Percentiles rank a stretch among this genome's conserved stretches.
Evolutionary conservation across 2,888 invertebrate species (phyloP).

Genomic region (Hipparchia semele): DNA sequence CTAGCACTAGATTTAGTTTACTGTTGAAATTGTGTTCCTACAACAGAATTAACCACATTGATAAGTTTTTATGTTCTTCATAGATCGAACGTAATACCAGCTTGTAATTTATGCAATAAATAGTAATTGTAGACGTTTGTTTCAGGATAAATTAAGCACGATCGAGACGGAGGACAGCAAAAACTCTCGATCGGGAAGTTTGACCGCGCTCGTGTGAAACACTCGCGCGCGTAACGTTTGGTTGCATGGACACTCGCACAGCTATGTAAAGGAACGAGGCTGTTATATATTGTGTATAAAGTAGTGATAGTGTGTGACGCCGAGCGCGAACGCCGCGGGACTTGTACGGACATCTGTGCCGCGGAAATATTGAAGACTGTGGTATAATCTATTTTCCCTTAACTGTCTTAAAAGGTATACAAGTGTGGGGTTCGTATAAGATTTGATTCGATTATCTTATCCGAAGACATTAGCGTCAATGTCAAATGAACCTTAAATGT

Average conservation of each 20-base stretch:
- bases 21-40: no score
- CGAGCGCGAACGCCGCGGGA: conserved; percentile 18
- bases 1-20: no score
- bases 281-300: conserved; percentile 45
- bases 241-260: conserved; percentile 2
- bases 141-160: conserved; percentile 58
- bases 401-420: no score
- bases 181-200: conserved; percentile 67
- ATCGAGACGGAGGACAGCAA: conserved; percentile 58
- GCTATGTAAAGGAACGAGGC: conserved; percentile 29
- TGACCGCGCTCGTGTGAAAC: conserved; percentile 67
- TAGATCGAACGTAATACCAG: no score
- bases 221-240: not conserved
- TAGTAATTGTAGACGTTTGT: conserved; percentile 32
- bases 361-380: conserved; percentile 69
- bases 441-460: no score
- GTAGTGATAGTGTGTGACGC: conserved; percentile 44
- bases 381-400: conserved; percentile 39
- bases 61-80: no score
- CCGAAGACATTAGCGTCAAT: no score
- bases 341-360: conserved; percentile 42
- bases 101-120: no score
- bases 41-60: no score
- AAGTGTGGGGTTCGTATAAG: no score
- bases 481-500: no score